Base-by-base conservation (phyloP, 1,140 invertebrate genomes). In the Chrysomallon squamiferum region DNA sequence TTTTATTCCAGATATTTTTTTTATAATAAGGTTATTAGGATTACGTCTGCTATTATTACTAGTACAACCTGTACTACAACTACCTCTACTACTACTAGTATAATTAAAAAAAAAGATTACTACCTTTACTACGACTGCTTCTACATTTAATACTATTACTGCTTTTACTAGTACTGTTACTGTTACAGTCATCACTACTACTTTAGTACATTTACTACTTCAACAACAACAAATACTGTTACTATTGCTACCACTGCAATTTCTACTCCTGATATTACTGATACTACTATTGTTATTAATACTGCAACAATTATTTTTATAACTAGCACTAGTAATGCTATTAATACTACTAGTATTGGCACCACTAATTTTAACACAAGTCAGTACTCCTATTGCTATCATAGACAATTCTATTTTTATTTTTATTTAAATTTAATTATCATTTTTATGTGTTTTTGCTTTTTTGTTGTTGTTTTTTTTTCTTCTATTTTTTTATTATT, bases 81-180 rank as follows among this genome's bases (percentile, higher is more conserved):
- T 58, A 52, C 49, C n/a, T 5, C 49, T 52, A 52, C 49, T 52
- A n/a, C 49, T 52, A n/a, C 49, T 52, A 22, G 5, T 22, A 20
- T n/a, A 7, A 20, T 45, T 13, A 11, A 13, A 45, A n/a, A 11
- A 13, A 45, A 45, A 11, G 11, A 45, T 18, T 20, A 20, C 27
- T 20, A 20, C 27, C 9, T 5, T 30, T 61, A 33, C 38, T 61
- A 45, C 59, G 5, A 61, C 59, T 61, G 41, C 41, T 43, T 52
- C 62, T 62, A 65, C 62, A 47, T 3, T 18, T 60, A 29, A 6
- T 65, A 65, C 62, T 60, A 41, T 25, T 62, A 65, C 62, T 62
- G 56, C 27, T 60, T 30, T 56, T 33, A 62, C 62, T 4, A 62
- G 6, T 60, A 18, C 30, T 60, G 57, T 15, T 60, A 62, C 62